These are phyloP conservation scores for Lochmaea capreae DNA, from an alignment of 2,888 invertebrate species.

Conservation along the genomic window DNA sequence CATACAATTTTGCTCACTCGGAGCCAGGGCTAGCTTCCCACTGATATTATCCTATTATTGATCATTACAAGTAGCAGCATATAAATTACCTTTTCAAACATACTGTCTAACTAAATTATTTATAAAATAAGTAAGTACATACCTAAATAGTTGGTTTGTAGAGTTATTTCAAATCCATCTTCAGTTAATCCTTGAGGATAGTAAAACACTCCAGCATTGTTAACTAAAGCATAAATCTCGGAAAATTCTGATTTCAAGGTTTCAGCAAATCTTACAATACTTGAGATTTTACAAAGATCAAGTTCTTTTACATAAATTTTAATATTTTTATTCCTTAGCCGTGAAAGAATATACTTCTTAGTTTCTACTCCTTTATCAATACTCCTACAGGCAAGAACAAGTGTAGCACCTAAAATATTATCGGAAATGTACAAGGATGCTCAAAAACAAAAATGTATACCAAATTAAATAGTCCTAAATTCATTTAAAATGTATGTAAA, in stretches of 20 bases:
- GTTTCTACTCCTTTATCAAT: conserved; percentile 64
- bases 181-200: conserved; percentile 66
- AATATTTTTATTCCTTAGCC: conserved; percentile 49
- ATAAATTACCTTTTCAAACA: too few relatives aligned
- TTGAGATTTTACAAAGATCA: conserved; percentile 62
- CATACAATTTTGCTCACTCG: too few relatives aligned
- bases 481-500: background rate
- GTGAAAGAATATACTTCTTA: conserved; percentile 62
- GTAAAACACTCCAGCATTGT: conserved; percentile 70
- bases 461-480: background rate
- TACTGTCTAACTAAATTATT: too few relatives aligned
- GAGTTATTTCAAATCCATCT: conserved; percentile 68
- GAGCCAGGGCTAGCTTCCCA: too few relatives aligned
- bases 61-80: too few relatives aligned
- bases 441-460: background rate
- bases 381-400: conserved; percentile 70
- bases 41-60: too few relatives aligned
- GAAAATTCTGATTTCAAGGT: conserved; percentile 59
- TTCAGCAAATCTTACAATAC: conserved; percentile 61
- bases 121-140: conserved; percentile 21
- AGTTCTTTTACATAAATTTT: conserved; percentile 60
- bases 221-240: conserved; percentile 66
- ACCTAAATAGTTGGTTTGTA: conserved; percentile 71
- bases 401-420: conserved; percentile 62
- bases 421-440: background rate